These are phyloP conservation scores for Megaustenia siamemsis DNA, from an alignment of 2,888 invertebrate species.

Conservation along the genomic window DNA sequence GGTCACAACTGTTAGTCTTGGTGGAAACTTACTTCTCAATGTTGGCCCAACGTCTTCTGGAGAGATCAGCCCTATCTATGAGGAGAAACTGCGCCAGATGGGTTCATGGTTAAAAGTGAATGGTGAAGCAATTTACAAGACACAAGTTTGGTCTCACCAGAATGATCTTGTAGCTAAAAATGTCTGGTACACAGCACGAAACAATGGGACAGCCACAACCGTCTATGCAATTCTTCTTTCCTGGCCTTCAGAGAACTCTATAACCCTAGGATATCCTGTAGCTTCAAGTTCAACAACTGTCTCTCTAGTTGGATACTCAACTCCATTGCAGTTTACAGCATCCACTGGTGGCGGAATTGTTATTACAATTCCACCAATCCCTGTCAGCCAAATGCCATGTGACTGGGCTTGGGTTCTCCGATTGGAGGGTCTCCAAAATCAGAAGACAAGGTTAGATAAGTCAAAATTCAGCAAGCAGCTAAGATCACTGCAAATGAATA, in stretches of 20 bases:
- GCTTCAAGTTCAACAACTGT: conserved; percentile 77
- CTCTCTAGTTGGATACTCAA: conserved; percentile 81
- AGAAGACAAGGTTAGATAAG: conserved; percentile 22
- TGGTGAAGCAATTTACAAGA: conserved; percentile 90
- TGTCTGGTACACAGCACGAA: conserved; percentile 84
- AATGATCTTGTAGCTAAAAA: conserved; percentile 85
- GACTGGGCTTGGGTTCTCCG: conserved; percentile 71
- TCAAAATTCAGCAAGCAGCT: conserved; percentile 1
- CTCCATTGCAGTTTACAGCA: conserved; percentile 30
- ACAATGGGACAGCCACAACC: conserved; percentile 41
- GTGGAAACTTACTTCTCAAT: conserved; percentile 88
- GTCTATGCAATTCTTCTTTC: conserved; percentile 87
- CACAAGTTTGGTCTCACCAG: conserved; percentile 88
- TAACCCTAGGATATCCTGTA: conserved; percentile 82
- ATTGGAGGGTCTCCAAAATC: conserved; percentile 59
- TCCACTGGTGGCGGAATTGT: conserved; percentile 61
- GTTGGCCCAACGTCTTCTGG: conserved; percentile 94
- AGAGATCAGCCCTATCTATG: conserved; percentile 89
- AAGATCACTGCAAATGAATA: conserved; percentile 34
- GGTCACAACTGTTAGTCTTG: conserved; percentile 77
- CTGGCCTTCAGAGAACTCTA: conserved; percentile 85
- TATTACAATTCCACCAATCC: conserved; percentile 65
- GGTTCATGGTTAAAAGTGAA: conserved; percentile 90
- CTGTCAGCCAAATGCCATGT: conserved; percentile 64
- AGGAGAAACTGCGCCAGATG: conserved; percentile 88